phyloP scores from a whole-genome alignment of 2,888 invertebrate species.

The Melanargia galathea region DNA sequence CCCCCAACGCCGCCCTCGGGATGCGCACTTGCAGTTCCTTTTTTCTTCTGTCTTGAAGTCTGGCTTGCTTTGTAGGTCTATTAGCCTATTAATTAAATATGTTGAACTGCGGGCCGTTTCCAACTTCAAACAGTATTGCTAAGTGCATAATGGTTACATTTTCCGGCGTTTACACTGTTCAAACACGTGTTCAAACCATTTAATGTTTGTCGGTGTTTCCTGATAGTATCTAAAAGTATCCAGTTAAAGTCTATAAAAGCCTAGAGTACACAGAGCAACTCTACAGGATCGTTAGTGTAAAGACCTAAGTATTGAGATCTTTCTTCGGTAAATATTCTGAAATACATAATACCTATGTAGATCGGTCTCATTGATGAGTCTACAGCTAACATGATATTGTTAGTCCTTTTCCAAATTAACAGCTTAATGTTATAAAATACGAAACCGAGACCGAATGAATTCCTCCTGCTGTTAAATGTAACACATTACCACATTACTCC shows the following conservation, averaged over 20 bases:
- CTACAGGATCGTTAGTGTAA: neutral
- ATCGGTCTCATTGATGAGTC: neutral
- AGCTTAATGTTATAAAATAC: neutral
- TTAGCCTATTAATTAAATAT: conserved; percentile 43
- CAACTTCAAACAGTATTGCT: conserved; percentile 9
- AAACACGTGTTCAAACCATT: neutral
- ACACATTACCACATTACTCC: neutral
- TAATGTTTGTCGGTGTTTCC: neutral
- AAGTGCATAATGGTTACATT: conserved; percentile 14
- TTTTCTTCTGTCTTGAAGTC: conserved; percentile 54
- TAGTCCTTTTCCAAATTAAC: neutral
- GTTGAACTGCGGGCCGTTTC: conserved; percentile 28
- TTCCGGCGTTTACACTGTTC: neutral
- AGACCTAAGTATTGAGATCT: no score
- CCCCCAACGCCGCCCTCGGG: conserved; percentile 51
- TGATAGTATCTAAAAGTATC: neutral
- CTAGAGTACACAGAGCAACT: neutral
- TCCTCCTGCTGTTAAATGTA: neutral
- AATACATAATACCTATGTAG: no score
- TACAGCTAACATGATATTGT: neutral
- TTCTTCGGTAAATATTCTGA: no score
- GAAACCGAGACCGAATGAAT: neutral
- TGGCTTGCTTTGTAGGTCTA: conserved; percentile 44
- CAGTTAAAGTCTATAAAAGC: neutral
- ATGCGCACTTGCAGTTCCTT: conserved; percentile 74